Conservation (phyloP, 2,888 invertebrate genomes). For the Mamestra brassicae region DNA sequence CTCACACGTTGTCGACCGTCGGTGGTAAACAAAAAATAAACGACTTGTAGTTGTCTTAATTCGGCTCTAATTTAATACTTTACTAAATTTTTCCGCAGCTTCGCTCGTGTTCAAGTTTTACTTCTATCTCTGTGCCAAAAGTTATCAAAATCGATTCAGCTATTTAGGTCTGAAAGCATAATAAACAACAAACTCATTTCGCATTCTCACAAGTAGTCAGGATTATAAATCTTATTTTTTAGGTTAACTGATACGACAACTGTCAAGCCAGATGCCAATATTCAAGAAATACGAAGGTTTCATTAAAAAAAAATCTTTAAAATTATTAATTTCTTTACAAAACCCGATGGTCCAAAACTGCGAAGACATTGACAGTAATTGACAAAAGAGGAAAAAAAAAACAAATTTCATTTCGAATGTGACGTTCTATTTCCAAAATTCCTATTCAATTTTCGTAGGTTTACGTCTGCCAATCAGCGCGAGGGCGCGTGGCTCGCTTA, state of each 20-base stretch:
- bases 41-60: background rate
- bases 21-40: too few relatives aligned
- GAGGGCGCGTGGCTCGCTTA: constrained; percentile 79
- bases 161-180: too few relatives aligned
- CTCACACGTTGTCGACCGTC: constrained; percentile 2
- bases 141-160: too few relatives aligned
- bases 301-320: background rate
- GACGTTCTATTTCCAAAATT: constrained; percentile 62
- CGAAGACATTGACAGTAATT: background rate
- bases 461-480: constrained; percentile 83
- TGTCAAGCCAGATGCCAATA: too few relatives aligned
- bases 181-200: too few relatives aligned
- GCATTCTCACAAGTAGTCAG: too few relatives aligned
- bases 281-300: too few relatives aligned
- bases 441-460: constrained; percentile 67
- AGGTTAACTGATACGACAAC: too few relatives aligned
- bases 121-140: too few relatives aligned
- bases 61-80: background rate
- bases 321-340: background rate
- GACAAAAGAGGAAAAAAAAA: constrained; percentile 18
- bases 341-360: background rate
- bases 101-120: too few relatives aligned
- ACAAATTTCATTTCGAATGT: constrained; percentile 28
- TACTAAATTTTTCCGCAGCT: too few relatives aligned
- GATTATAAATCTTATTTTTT: too few relatives aligned